phyloP scores from a whole-genome alignment of 2,113 vertebrate genomes.

The Procavia capensis region DNA sequence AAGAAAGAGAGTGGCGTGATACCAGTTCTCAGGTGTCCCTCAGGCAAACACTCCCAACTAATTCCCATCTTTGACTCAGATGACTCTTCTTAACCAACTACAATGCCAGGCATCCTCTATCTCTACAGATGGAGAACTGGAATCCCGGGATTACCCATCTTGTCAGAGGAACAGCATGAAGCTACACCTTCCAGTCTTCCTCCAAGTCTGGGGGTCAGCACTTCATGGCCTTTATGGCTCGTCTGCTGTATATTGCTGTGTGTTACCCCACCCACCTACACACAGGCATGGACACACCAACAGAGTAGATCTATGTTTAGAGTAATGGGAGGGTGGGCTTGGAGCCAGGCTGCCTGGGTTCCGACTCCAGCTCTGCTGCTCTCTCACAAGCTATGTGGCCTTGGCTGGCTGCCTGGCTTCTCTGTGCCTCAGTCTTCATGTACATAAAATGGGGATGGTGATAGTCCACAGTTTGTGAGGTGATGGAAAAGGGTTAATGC shows the following conservation, averaged over 20 bases:
- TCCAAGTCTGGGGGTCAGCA: rapidly evolving
- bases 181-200: not conserved
- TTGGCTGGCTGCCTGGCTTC: not conserved
- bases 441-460: not conserved
- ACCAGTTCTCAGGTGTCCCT: not conserved
- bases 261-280: not conserved
- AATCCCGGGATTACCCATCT: not conserved
- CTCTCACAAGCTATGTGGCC: rapidly evolving
- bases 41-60: rapidly evolving
- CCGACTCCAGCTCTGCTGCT: not conserved
- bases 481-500: not conserved
- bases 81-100: too few species aligned
- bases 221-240: rapidly evolving
- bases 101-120: not conserved
- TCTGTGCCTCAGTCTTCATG: not conserved
- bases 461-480: not conserved
- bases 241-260: not conserved
- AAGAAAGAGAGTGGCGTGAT: not conserved
- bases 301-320: not conserved
- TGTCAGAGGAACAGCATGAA: not conserved
- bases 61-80: too few species aligned
- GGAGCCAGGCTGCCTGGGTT: not conserved
- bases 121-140: not conserved
- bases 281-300: rapidly evolving
- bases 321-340: not conserved